Evolutionary conservation across 2,888 invertebrate genomes (phyloP), one percentile per base, ranked within the genome.

Genomic region (Sarcophaga rosellei): DNA sequence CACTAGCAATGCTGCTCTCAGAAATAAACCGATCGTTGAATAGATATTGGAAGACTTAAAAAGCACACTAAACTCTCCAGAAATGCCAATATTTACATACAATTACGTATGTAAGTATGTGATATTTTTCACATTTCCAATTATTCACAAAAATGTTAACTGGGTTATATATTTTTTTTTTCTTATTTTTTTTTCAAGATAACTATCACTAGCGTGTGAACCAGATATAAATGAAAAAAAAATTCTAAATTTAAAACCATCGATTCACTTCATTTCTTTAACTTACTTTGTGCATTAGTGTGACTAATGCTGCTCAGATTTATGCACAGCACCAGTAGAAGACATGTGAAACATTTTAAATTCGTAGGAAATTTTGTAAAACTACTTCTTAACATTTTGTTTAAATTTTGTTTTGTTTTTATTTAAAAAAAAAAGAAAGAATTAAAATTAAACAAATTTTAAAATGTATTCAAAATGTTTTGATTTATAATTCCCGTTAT

Each of bases 231-330:
- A 53, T 15, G 4, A 53, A 15, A 15, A 53, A 17, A 47, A 11
- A 4, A 47, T 15, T 47, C 15, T 47, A 15, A 15, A 47, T 47
- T 12, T 47, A 47, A 15, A 15, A 47, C 12, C 15, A 45, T 70
- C 12, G 35, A 23, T 57, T 35, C 35, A 35, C 21, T 17, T 59
- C 8, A 12, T 72, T 61, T 17, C 3, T 63, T 25, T 11, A 77
- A 83, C 86, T 86, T 74, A 86, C 86, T 77, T 78, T 86, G 86
- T 61, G 84, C 86, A 74, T 81, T 69, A 35, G 81, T 82, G 53
- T 20, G 63, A 62, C 47, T 6, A 59, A 76, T 72, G 45, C 59
- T 79, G 17, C 63, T 75, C 5, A 75, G 69, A 74, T 59, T 77
- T 53, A 77, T 65, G 69, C 63, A 65, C n/a, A 17, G 21, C 25